Conservation (phyloP, 2,113 vertebrate genomes). For the Tenebrosternarchus preto region DNA sequence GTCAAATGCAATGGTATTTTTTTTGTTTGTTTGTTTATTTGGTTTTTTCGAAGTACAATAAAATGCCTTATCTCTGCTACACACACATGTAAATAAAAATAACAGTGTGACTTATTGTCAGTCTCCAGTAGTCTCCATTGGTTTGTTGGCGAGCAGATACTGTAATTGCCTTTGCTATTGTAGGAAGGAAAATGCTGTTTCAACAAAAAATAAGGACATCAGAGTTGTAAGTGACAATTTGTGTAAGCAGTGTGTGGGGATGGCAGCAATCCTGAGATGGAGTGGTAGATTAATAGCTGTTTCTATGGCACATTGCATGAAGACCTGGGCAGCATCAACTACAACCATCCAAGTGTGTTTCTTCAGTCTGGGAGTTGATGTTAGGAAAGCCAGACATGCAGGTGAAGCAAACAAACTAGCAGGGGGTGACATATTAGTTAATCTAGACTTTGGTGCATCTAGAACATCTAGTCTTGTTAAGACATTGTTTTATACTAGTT, state of each 20-base stretch:
- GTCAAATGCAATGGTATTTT: conserved; percentile 11
- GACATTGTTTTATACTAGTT: not conserved
- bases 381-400: not conserved
- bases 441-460: not conserved
- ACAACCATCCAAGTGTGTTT: not conserved
- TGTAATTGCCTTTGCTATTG: conserved; percentile 20
- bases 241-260: not conserved
- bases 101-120: not conserved
- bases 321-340: not conserved
- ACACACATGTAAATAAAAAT: conserved; percentile 9
- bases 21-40: no score
- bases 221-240: conserved; percentile 4
- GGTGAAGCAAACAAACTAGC: not conserved
- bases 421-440: not conserved
- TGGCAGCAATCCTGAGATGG: not conserved
- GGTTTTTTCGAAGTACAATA: not conserved
- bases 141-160: not conserved
- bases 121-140: not conserved
- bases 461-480: not conserved
- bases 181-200: conserved; percentile 17
- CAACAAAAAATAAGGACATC: conserved; percentile 13
- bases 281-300: conserved; percentile 15
- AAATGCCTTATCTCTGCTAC: not conserved
- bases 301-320: conserved; percentile 21
- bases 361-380: not conserved